Conservation (phyloP, 2,113 vertebrate species). For the Prinia subflava region DNA sequence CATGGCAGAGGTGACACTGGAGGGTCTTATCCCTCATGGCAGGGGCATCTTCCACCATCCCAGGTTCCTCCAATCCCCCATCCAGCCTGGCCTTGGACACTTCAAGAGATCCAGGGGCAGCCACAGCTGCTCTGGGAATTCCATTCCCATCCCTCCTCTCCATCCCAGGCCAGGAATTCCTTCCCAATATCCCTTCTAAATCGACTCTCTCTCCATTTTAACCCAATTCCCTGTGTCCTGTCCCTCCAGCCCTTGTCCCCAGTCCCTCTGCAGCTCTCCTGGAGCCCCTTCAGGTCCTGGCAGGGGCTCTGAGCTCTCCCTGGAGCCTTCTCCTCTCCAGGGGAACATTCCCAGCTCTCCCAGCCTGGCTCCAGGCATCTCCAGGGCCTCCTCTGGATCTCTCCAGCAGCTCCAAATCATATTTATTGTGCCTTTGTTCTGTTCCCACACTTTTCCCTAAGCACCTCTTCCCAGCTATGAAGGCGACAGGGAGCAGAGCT, state of each 20-base stretch:
- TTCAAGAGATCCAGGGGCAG: neutral
- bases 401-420: neutral
- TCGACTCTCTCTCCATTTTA: fast-evolving
- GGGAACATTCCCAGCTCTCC: neutral
- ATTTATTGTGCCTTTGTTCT: neutral
- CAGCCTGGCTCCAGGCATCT: neutral
- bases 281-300: neutral
- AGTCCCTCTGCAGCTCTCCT: neutral
- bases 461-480: neutral
- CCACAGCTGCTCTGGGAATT: neutral
- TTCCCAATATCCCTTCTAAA: neutral
- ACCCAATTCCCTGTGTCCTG: neutral
- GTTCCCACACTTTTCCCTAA: neutral
- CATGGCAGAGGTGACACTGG: neutral
- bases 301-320: neutral
- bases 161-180: neutral
- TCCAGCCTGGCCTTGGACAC: neutral
- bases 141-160: fast-evolving
- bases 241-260: too few relatives aligned
- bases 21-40: neutral
- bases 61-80: neutral
- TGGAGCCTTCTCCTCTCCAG: neutral
- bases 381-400: fast-evolving
- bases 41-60: fast-evolving
- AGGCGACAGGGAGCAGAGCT: neutral